Percentiles rank a stretch among this genome's conserved stretches.
Evolutionary conservation across 1,140 invertebrate species (phyloP).

Genomic region (Aphaenogaster rudis): DNA sequence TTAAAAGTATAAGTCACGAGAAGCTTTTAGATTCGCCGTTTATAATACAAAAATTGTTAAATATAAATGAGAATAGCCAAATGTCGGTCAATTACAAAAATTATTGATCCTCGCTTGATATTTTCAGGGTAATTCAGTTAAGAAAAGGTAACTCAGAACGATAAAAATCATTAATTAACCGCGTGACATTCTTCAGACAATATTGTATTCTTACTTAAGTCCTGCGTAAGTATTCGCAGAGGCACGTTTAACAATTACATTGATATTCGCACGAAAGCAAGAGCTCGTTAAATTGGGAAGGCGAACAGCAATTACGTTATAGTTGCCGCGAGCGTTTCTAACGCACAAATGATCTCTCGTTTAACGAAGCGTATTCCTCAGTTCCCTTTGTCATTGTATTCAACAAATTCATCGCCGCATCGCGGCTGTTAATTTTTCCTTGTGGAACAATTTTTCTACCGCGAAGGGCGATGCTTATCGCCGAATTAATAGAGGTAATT

Average conservation of each 20-base stretch:
- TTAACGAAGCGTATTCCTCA: conserved; percentile 31
- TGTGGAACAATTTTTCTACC: not conserved
- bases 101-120: not conserved
- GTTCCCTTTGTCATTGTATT: conserved; percentile 33
- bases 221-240: not conserved
- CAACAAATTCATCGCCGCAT: conserved; percentile 9
- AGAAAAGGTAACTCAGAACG: not conserved
- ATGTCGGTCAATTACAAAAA: not conserved
- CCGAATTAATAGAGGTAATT: conserved; percentile 22
- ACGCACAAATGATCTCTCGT: conserved; percentile 45
- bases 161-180: not conserved
- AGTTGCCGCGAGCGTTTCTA: conserved; percentile 27
- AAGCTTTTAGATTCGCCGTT: not conserved
- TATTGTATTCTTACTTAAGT: not conserved
- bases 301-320: conserved; percentile 38
- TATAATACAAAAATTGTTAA: not conserved
- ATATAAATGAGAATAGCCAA: too few relatives aligned
- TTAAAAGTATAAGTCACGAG: not conserved
- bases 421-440: conserved; percentile 8
- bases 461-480: not conserved
- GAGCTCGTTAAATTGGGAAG: conserved; percentile 47
- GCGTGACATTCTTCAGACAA: not conserved
- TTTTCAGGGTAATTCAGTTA: not conserved
- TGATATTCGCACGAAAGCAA: conserved; percentile 36
- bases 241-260: conserved; percentile 44